A percentile compares a stretch with the other conserved stretches of the same genome.
These are phyloP conservation scores for Drosophila ogumai DNA, from an alignment of 1,140 invertebrate genomes.

Conservation along the genomic window DNA sequence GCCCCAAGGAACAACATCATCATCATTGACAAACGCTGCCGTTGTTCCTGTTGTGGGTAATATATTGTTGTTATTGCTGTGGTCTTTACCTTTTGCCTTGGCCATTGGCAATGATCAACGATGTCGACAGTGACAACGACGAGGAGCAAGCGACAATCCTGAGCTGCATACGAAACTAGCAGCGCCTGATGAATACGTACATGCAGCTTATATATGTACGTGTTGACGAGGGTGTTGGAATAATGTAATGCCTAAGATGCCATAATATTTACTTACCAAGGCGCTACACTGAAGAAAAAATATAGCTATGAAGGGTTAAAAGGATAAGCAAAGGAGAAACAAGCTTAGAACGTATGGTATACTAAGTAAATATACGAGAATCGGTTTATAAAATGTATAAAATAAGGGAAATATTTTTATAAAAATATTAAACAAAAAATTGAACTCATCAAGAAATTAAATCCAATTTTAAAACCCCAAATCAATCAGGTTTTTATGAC, in stretches of 20 bases:
- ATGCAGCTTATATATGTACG: slow-evolving; percentile 28
- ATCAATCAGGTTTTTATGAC: slow-evolving; percentile 1
- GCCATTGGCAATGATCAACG: slow-evolving; percentile 69
- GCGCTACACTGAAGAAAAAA: slow-evolving; percentile 30
- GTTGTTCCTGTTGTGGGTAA: slow-evolving; percentile 22
- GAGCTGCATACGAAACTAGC: slow-evolving; percentile 79
- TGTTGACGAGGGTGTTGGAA: slow-evolving; percentile 44
- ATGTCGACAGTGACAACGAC: slow-evolving; percentile 76
- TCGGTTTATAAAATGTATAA: background rate
- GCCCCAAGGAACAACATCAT: slow-evolving; percentile 35
- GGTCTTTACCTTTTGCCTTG: slow-evolving; percentile 33
- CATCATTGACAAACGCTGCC: slow-evolving; percentile 38
- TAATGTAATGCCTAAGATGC: slow-evolving; percentile 47
- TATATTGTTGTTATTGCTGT: slow-evolving; percentile 28
- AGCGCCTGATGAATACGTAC: slow-evolving; percentile 47
- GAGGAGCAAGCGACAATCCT: slow-evolving; percentile 80
- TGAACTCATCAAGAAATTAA: background rate
- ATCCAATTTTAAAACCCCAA: too few species aligned
- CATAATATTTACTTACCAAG: slow-evolving; percentile 47
- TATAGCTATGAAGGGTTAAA: background rate
- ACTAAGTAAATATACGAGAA: background rate
- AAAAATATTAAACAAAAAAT: background rate
- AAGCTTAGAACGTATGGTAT: background rate
- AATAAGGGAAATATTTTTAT: background rate
- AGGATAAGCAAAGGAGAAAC: background rate